Conservation (phyloP, 2,797 vertebrate species). For the Schizothorax lantsangensis region DNA sequence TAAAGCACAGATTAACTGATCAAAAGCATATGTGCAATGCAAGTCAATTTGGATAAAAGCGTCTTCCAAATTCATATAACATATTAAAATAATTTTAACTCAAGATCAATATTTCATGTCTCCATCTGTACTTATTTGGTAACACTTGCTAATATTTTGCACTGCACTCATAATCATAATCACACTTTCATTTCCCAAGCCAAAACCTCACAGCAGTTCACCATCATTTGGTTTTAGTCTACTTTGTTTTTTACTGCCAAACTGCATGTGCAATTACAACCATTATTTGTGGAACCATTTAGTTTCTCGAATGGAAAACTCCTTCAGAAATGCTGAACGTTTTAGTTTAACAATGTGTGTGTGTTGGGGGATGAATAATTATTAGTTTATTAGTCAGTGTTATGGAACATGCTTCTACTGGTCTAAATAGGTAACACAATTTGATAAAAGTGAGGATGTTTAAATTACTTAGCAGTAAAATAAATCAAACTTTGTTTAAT, state of each 20-base stretch:
- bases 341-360: constrained; percentile 18
- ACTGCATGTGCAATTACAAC: constrained; percentile 44
- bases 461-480: constrained; percentile 51
- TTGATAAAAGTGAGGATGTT: constrained; percentile 50
- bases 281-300: constrained; percentile 55
- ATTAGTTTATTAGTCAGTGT: constrained; percentile 46
- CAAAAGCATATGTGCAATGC: background rate
- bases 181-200: constrained; percentile 12
- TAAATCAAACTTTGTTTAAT: constrained; percentile 57
- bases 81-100: background rate
- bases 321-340: constrained; percentile 24
- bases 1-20: background rate
- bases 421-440: constrained; percentile 50
- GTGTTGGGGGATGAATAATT: constrained; percentile 32
- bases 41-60: background rate
- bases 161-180: constrained; percentile 27
- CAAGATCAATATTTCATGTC: background rate
- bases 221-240: constrained; percentile 18
- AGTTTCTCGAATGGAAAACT: constrained; percentile 35
- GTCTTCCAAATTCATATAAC: background rate
- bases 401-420: constrained; percentile 47
- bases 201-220: constrained; percentile 25
- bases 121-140: background rate
- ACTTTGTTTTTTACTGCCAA: constrained; percentile 20
- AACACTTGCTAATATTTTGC: constrained; percentile 19